Evolutionary conservation across 2,113 vertebrate species (phyloP), one percentile per base, ranked within the genome.

Genomic region (Sphyrna mokarran): DNA sequence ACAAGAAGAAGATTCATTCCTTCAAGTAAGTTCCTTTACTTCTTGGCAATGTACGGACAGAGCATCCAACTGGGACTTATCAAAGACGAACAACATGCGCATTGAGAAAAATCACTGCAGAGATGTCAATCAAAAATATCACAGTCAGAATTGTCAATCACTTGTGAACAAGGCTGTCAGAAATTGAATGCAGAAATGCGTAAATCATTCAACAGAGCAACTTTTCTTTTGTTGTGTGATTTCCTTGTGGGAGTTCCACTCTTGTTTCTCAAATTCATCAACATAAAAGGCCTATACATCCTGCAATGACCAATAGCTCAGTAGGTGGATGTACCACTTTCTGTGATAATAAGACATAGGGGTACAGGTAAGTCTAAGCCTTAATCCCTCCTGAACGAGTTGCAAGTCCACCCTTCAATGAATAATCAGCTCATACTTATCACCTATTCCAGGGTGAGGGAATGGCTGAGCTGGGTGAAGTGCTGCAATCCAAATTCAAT

Each of bases 71-170:
- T 95, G 40, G 40, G 94, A 72, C 43, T 10, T 29, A 14, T 48
- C 94, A 95, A 37, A 72, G 40, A 13, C 13, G 10, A 13, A 13
- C 23, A 95, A 66, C 63, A 69, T 20, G 37, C 69, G n/a, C 91
- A 8, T 3, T 43, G 20, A 22, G 86, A 89, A 89, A 66, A 66
- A 93, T 93, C 37, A 70, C 76, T 72, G 94, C 69, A 54, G 40
- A 26, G 91, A 70, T 3, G 40, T 69, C 93, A 95, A 9, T 72
- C 66, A 72, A 72, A 72, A 95, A 29, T 33, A 95, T 72, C 94
- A 95, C n/a, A 43, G 94, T 54, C 68, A 95, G 94, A 95, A 54
- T 33, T 72, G 13, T 95, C 94, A 72, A 72, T 54, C 69, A 18
- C 26, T 48, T 72, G 43, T 9, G 14, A 48, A 72, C 23, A 48